Conservation (phyloP, 2,113 vertebrate species). For the Grallaria varia region DNA sequence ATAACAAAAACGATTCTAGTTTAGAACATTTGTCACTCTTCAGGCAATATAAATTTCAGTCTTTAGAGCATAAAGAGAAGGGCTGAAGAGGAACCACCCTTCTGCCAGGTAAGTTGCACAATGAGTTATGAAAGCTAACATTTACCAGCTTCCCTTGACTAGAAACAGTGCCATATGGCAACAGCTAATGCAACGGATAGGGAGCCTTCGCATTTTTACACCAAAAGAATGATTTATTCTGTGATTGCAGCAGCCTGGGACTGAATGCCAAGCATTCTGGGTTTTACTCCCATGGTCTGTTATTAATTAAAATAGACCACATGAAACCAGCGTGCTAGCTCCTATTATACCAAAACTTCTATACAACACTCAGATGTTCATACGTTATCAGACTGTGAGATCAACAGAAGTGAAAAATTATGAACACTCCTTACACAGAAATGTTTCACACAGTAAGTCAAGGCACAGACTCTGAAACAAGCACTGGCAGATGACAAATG, state of each 20-base stretch:
- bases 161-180: conserved; percentile 55
- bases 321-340: not conserved
- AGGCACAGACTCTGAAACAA: not conserved
- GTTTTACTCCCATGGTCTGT: conserved; percentile 18
- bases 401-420: not conserved
- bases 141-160: conserved; percentile 26
- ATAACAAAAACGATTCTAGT: conserved; percentile 2
- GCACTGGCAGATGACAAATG: not conserved
- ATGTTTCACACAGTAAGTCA: not conserved
- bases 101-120: conserved; percentile 48
- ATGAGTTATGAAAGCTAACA: conserved; percentile 42
- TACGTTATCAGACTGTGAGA: conserved; percentile 13
- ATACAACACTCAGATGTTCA: not conserved
- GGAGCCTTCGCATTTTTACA: conserved; percentile 20
- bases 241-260: conserved; percentile 17
- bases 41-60: not conserved
- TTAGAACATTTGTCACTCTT: not conserved
- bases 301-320: conserved; percentile 40
- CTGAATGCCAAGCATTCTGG: conserved; percentile 32
- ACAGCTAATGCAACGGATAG: conserved; percentile 35
- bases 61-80: not conserved
- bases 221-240: conserved; percentile 42
- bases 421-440: not conserved
- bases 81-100: conserved; percentile 16
- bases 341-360: not conserved